Conservation (phyloP, 1,140 invertebrate species). For the Trachymyrmex septentrionalis region DNA sequence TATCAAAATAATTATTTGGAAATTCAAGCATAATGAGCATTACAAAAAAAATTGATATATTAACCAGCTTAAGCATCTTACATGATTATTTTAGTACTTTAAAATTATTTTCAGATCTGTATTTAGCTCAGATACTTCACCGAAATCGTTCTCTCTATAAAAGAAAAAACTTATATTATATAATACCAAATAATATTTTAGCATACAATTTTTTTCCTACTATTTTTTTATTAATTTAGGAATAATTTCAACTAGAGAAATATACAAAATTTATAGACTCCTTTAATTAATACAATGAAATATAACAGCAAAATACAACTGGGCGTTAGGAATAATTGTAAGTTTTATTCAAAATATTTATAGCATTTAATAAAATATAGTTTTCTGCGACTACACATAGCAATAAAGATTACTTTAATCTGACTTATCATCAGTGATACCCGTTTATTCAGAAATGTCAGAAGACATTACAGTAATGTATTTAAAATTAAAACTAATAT, state of each 20-base stretch:
- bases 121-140: too few relatives aligned
- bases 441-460: not conserved
- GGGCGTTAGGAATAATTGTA: not conserved
- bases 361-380: constrained; percentile 10
- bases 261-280: too few relatives aligned
- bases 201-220: not conserved
- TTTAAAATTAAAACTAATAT: not conserved
- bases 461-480: not conserved
- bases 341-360: not conserved
- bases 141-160: too few relatives aligned
- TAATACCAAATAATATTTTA: not conserved
- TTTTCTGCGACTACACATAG: not conserved
- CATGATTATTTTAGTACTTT: too few relatives aligned
- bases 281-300: too few relatives aligned
- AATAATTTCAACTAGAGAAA: not conserved
- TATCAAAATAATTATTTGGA: too few relatives aligned
- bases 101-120: too few relatives aligned
- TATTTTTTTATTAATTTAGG: not conserved
- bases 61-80: too few relatives aligned
- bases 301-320: too few relatives aligned
- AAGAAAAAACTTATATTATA: constrained; percentile 5
- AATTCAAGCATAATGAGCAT: too few relatives aligned
- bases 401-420: not conserved
- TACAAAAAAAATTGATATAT: too few relatives aligned
- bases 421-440: constrained; percentile 2